A percentile compares a stretch with the other conserved stretches of the same genome.
Evolutionary conservation across 2,888 invertebrate genomes (phyloP).

Genomic region (Atherix ibis): DNA sequence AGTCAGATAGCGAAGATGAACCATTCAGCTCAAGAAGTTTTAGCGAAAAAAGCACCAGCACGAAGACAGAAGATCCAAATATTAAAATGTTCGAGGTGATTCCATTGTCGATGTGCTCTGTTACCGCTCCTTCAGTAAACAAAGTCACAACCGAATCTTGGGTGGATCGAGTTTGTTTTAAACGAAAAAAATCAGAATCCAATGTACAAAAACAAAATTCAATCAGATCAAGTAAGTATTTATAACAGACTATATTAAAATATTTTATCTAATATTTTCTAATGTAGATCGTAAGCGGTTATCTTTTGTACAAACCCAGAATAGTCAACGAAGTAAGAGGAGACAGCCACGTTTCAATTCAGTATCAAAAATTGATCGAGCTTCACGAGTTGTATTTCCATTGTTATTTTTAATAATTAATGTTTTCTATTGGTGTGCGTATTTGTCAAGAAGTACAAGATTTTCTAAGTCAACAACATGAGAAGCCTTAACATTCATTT

Average conservation of each 20-base stretch:
- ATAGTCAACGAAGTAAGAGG: slow-evolving; percentile 26
- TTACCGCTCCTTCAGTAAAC: slow-evolving; percentile 26
- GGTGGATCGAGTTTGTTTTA: slow-evolving; percentile 9
- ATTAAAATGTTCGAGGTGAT: slow-evolving; percentile 45
- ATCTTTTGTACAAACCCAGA: slow-evolving; percentile 16
- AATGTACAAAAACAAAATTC: slow-evolving; percentile 1
- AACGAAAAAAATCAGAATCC: slow-evolving; percentile 8
- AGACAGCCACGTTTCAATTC: slow-evolving; percentile 54
- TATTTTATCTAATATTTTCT: background rate
- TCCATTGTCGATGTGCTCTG: slow-evolving; percentile 42
- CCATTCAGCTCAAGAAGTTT: slow-evolving; percentile 13
- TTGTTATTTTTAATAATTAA: slow-evolving; percentile 58
- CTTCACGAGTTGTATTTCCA: slow-evolving; percentile 60
- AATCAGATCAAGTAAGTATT: background rate
- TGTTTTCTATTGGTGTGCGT: slow-evolving; percentile 64
- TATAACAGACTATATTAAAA: background rate
- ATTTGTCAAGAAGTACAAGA: slow-evolving; percentile 42
- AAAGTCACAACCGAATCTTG: slow-evolving; percentile 6
- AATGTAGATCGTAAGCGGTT: background rate
- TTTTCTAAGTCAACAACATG: slow-evolving; percentile 14
- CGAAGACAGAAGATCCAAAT: too few species aligned
- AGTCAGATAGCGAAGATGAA: slow-evolving; percentile 39
- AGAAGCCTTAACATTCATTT: background rate
- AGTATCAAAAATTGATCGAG: slow-evolving; percentile 64
- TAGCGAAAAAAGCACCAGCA: slow-evolving; percentile 21